phyloP scores from a whole-genome alignment of 2,113 vertebrate species.

The Petromus typicus region DNA sequence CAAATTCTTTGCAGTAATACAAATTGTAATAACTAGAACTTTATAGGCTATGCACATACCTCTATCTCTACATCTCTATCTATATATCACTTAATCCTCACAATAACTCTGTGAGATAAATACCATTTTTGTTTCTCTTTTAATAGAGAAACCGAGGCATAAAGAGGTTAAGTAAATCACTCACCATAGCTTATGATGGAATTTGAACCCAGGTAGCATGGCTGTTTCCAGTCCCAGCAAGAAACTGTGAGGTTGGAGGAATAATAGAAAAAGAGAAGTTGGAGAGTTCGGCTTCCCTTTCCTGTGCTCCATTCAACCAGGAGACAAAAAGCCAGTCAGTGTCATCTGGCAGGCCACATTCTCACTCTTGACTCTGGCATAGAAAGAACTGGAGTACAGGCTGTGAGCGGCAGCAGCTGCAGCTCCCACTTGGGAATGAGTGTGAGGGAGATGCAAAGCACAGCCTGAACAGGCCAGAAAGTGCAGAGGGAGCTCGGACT shows the following conservation, averaged over 20 bases:
- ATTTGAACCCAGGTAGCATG: neutral
- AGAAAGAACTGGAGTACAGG: neutral
- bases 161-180: neutral
- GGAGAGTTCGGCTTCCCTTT: neutral
- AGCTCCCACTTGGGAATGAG: neutral
- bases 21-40: neutral
- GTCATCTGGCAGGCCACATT: slow-evolving; percentile 27
- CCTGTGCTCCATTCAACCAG: neutral
- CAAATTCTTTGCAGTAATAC: neutral
- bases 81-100: neutral
- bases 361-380: neutral
- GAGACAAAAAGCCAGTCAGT: neutral
- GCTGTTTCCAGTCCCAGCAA: neutral
- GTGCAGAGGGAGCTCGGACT: neutral
- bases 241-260: neutral
- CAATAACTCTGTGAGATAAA: neutral
- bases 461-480: neutral
- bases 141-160: neutral
- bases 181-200: neutral
- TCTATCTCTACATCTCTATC: neutral
- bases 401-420: neutral
- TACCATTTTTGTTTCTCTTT: neutral
- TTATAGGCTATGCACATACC: neutral
- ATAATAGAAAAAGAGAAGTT: neutral
- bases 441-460: neutral